phyloP scores from a whole-genome alignment of 2,797 vertebrate species.

The Chrysocyon brachyurus region DNA sequence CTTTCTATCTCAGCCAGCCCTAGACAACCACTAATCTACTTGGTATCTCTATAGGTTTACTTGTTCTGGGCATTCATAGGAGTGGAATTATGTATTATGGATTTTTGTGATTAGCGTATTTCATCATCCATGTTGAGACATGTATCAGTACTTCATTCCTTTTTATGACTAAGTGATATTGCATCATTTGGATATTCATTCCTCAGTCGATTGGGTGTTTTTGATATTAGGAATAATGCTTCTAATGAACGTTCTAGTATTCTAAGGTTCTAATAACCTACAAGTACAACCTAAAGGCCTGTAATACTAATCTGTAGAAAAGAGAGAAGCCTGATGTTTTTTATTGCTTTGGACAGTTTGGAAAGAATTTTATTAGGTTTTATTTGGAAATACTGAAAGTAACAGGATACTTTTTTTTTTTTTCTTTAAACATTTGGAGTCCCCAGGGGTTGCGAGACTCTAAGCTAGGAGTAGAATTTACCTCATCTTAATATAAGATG shows the following conservation, averaged over 20 bases:
- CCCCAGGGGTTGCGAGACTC: not conserved
- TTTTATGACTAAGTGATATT: not conserved
- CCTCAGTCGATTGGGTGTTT: not conserved
- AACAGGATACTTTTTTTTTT: not conserved
- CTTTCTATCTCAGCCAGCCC: not conserved
- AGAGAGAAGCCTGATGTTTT: not conserved
- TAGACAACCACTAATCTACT: not conserved
- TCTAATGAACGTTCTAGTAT: not conserved
- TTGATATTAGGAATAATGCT: not conserved
- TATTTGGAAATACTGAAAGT: conserved; percentile 34
- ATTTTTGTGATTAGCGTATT: not conserved
- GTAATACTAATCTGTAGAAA: not conserved
- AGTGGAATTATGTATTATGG: not conserved
- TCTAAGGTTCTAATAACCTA: not conserved
- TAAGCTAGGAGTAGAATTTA: not conserved
- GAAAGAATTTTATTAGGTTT: not conserved
- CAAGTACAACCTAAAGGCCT: not conserved
- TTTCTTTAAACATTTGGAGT: not conserved
- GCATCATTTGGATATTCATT: not conserved
- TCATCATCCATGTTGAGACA: not conserved
- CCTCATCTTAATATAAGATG: not conserved
- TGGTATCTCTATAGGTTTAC: not conserved
- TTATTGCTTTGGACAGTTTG: not conserved
- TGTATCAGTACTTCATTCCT: not conserved
- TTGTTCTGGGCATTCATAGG: not conserved